Conservation (phyloP, 2,797 vertebrate genomes). For the Falco columbarius region DNA sequence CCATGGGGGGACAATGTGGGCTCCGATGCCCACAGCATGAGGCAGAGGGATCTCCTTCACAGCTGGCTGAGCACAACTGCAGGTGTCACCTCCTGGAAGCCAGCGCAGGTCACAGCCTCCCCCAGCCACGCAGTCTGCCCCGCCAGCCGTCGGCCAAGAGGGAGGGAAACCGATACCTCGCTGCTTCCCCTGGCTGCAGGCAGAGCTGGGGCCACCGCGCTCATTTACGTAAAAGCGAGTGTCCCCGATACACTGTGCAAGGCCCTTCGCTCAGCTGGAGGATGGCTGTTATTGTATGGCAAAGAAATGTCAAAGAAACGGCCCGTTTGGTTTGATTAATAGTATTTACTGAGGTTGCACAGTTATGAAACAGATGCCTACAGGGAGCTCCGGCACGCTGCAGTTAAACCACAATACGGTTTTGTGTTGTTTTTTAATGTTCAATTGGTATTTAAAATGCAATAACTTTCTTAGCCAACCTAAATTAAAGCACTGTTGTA, state of each 20-base stretch:
- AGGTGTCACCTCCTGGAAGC: slow-evolving; percentile 50
- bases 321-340: slow-evolving; percentile 65
- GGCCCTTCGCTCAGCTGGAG: not conserved
- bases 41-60: not conserved
- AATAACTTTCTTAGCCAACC: slow-evolving; percentile 65
- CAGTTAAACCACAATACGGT: slow-evolving; percentile 68
- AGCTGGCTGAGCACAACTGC: not conserved
- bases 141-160: not conserved
- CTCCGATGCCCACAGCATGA: not conserved
- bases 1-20: not conserved
- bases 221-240: not conserved
- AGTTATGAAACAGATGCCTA: slow-evolving; percentile 68
- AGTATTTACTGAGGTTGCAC: slow-evolving; percentile 46
- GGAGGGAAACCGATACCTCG: not conserved
- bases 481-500: slow-evolving; percentile 61
- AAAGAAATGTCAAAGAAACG: slow-evolving; percentile 41
- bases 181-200: not conserved
- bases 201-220: not conserved
- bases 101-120: slow-evolving; percentile 15
- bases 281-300: not conserved
- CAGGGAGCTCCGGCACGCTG: slow-evolving; percentile 48
- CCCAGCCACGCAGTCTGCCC: not conserved
- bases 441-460: slow-evolving; percentile 70
- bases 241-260: not conserved
- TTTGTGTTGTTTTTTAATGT: slow-evolving; percentile 66